Conservation (phyloP, 1,140 invertebrate species). For the Meloidogyne exigua region DNA sequence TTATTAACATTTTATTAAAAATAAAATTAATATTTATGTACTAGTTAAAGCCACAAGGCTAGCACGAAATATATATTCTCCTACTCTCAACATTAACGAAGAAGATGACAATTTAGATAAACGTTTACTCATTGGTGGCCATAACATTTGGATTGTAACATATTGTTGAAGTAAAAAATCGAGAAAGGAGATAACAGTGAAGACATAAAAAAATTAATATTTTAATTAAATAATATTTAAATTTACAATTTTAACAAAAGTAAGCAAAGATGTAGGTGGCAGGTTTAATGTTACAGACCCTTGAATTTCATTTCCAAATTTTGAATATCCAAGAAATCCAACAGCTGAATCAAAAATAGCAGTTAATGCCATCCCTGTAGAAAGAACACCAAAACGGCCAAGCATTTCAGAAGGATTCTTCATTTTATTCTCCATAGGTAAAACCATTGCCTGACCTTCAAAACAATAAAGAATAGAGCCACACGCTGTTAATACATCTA, state of each 20-base stretch:
- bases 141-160: conserved; percentile 26
- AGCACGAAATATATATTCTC: conserved; percentile 21
- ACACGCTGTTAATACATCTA: conserved; percentile 50
- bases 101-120: background rate
- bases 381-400: conserved; percentile 47
- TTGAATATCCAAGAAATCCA: conserved; percentile 62
- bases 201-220: background rate
- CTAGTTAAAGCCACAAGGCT: conserved; percentile 13
- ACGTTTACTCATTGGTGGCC: conserved; percentile 9
- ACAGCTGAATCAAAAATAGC: conserved; percentile 44
- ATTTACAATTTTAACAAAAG: background rate
- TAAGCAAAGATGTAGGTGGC: conserved; percentile 30
- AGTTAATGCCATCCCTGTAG: conserved; percentile 30
- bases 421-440: conserved; percentile 57
- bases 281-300: conserved; percentile 61
- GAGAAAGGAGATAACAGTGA: conserved; percentile 22
- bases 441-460: conserved; percentile 59
- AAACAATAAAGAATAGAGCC: conserved; percentile 59
- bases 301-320: conserved; percentile 59
- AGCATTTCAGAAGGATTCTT: conserved; percentile 50
- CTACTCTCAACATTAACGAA: background rate
- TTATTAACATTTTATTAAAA: too few relatives aligned
- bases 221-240: too few relatives aligned
- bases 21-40: background rate
- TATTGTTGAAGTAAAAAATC: conserved; percentile 27